Percentiles rank a stretch among this genome's conserved stretches.
These are phyloP conservation scores for Paedocypris sp. DNA, from an alignment of 2,113 vertebrate genomes.

Conservation along the genomic window DNA sequence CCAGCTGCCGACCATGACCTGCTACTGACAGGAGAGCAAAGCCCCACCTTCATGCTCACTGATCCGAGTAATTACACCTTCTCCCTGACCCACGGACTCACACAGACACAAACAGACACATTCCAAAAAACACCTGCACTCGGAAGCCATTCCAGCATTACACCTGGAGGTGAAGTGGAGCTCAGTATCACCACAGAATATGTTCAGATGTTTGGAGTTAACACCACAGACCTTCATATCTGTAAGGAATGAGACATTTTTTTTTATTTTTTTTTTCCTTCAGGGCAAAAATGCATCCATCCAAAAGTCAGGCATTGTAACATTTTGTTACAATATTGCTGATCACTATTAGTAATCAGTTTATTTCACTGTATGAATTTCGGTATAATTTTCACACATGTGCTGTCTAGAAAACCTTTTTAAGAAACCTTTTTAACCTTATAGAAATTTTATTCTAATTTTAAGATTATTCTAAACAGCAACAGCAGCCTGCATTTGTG, in stretches of 20 bases:
- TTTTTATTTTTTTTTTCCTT: background rate
- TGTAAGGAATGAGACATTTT: too few species aligned
- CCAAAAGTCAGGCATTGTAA: background rate
- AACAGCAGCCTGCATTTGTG: too few species aligned
- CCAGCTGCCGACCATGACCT: slow-evolving; percentile 48
- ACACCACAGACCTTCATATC: background rate
- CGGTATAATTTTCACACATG: too few species aligned
- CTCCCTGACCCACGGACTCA: slow-evolving; percentile 38
- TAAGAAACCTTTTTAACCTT: too few species aligned
- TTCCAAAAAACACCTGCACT: slow-evolving; percentile 20
- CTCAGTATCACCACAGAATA: background rate
- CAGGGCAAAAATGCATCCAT: background rate
- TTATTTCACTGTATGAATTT: too few species aligned
- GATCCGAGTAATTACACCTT: slow-evolving; percentile 59
- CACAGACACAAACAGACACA: background rate
- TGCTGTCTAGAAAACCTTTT: too few species aligned
- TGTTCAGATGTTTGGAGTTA: background rate
- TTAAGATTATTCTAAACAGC: too few species aligned
- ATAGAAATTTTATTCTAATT: too few species aligned
- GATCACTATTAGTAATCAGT: too few species aligned
- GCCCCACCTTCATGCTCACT: slow-evolving; percentile 53
- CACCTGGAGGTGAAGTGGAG: background rate
- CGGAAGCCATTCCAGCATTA: background rate
- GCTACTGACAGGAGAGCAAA: slow-evolving; percentile 52
- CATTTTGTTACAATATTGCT: too few species aligned